phyloP scores from a whole-genome alignment of 2,113 vertebrate species.

The Bettongia penicillata region DNA sequence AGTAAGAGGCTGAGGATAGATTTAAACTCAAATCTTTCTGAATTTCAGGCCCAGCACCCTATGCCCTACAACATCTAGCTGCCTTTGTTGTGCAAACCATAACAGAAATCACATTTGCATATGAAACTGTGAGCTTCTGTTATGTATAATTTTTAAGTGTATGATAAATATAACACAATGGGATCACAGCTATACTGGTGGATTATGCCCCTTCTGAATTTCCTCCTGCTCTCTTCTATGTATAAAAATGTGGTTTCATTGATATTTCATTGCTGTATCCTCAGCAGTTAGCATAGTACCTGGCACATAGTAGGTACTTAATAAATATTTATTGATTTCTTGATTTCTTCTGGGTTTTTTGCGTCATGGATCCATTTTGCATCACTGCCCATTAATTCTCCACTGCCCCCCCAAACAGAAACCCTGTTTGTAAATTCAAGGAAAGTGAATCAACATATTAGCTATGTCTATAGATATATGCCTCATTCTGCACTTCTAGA shows the following conservation, averaged over 20 bases:
- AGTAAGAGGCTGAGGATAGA: background rate
- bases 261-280: background rate
- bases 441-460: background rate
- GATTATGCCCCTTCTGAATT: background rate
- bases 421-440: background rate
- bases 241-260: background rate
- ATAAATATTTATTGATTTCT: background rate
- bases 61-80: background rate
- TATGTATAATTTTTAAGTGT: background rate
- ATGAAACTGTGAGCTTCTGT: background rate
- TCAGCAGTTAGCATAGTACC: background rate
- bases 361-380: background rate
- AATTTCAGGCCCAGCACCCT: background rate
- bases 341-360: background rate
- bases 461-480: background rate
- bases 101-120: background rate
- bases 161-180: background rate
- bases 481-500: background rate
- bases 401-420: background rate
- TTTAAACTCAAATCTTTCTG: background rate
- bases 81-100: background rate
- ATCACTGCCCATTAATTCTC: background rate
- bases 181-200: background rate
- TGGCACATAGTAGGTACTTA: background rate
- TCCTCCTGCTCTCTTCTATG: background rate